Evolutionary conservation across 2,888 invertebrate species (phyloP).

Genomic region (Tricholauxania praeusta): DNA sequence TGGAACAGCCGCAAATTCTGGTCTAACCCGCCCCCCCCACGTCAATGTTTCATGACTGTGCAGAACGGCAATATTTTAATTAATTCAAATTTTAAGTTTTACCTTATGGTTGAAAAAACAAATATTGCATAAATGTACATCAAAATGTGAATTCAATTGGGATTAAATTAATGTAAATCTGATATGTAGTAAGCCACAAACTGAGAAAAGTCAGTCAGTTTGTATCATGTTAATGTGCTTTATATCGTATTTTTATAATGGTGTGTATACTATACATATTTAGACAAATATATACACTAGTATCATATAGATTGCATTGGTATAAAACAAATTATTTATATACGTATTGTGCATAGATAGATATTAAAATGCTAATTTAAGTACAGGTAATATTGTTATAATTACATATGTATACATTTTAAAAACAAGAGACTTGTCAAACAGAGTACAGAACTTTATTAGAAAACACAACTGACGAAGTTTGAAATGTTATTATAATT

Average conservation of each 20-base stretch:
- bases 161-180: neutral
- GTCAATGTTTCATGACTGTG: too few relatives aligned
- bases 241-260: conserved; percentile 26
- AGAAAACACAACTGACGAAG: too few relatives aligned
- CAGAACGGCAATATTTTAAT: too few relatives aligned
- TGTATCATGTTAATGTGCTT: conserved; percentile 30
- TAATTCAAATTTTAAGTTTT: too few relatives aligned
- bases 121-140: too few relatives aligned
- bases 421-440: conserved; percentile 9
- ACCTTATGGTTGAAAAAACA: too few relatives aligned
- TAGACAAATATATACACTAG: conserved; percentile 2
- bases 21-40: too few relatives aligned
- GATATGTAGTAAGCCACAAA: conserved; percentile 1
- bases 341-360: conserved; percentile 3
- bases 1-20: too few relatives aligned
- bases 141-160: neutral
- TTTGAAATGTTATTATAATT: too few relatives aligned
- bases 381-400: conserved; percentile 1
- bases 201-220: conserved; percentile 4
- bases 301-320: neutral
- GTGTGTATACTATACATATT: neutral
- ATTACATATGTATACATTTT: neutral
- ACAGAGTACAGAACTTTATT: neutral
- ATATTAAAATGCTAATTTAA: conserved; percentile 1
- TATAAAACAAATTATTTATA: conserved; percentile 7